These are phyloP conservation scores for Tachina grossa DNA, from an alignment of 2,888 invertebrate genomes.

Conservation along the genomic window DNA sequence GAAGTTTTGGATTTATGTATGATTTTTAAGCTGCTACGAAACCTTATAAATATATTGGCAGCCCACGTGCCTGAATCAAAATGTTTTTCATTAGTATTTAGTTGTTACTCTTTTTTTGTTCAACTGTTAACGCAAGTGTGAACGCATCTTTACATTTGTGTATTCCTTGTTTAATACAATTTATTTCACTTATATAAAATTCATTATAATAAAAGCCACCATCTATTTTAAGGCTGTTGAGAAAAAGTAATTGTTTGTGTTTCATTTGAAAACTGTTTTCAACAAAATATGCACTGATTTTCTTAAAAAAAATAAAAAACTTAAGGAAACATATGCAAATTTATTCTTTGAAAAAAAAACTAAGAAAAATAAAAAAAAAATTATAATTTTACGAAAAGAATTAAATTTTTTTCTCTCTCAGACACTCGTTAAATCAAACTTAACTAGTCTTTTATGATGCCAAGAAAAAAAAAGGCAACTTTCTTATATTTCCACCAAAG, in stretches of 20 bases:
- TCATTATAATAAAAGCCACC: slow-evolving; percentile 12
- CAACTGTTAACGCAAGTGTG: too few relatives aligned
- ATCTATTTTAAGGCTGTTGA: not conserved
- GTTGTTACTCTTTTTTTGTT: too few relatives aligned
- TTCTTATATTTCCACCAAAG: not conserved
- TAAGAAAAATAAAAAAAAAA: slow-evolving; percentile 21
- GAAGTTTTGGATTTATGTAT: too few relatives aligned
- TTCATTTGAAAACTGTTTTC: slow-evolving; percentile 16
- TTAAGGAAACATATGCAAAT: slow-evolving; percentile 47
- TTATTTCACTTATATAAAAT: not conserved
- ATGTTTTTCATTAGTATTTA: too few relatives aligned
- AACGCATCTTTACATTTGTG: too few relatives aligned
- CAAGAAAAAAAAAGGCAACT: not conserved
- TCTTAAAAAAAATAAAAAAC: not conserved
- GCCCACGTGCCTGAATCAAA: too few relatives aligned
- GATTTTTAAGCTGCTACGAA: too few relatives aligned
- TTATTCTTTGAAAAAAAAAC: not conserved
- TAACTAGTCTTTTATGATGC: slow-evolving; percentile 20
- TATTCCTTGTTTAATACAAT: not conserved
- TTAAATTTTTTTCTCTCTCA: slow-evolving; percentile 8
- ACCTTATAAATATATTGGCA: too few relatives aligned
- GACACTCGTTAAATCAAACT: slow-evolving; percentile 30
- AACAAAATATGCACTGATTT: slow-evolving; percentile 44
- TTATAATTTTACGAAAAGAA: not conserved
- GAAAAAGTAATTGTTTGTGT: slow-evolving; percentile 12